Conservation (phyloP, 2,113 vertebrate species). For the Mystacornis crossleyi region DNA sequence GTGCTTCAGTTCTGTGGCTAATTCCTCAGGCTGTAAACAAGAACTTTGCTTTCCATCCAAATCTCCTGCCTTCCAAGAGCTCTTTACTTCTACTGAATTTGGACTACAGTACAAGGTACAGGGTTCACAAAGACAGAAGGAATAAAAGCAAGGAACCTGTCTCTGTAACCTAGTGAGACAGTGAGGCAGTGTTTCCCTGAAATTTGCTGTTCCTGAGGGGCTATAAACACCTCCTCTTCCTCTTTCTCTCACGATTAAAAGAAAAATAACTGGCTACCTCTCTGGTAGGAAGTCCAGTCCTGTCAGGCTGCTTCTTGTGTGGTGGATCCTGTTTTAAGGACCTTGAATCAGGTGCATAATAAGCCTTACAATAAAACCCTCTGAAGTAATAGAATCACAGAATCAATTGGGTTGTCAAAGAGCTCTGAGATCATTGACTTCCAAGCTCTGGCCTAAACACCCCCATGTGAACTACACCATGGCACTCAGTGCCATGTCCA, state of each 20-base stretch:
- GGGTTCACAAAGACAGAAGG: neutral
- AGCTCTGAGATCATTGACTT: neutral
- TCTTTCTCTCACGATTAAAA: neutral
- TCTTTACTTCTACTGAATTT: neutral
- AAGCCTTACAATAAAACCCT: neutral
- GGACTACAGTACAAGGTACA: neutral
- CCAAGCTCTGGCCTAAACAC: rapidly evolving
- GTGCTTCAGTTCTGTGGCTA: neutral
- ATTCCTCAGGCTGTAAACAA: neutral
- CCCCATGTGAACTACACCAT: neutral
- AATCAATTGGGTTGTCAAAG: neutral
- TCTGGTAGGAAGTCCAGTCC: neutral
- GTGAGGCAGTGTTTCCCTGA: neutral
- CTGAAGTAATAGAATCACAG: neutral
- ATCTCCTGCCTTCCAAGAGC: neutral
- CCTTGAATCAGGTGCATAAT: neutral
- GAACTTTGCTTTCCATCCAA: neutral
- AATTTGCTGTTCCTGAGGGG: neutral
- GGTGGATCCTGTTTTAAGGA: neutral
- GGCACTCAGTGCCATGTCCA: rapidly evolving
- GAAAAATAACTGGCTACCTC: neutral
- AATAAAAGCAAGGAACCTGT: neutral
- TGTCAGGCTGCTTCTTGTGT: neutral
- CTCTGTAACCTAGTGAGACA: neutral
- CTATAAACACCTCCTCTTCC: neutral